Evolutionary conservation across 1,140 invertebrate genomes (phyloP), one percentile per base, ranked within the genome.

Genomic region (Limonius californicus): DNA sequence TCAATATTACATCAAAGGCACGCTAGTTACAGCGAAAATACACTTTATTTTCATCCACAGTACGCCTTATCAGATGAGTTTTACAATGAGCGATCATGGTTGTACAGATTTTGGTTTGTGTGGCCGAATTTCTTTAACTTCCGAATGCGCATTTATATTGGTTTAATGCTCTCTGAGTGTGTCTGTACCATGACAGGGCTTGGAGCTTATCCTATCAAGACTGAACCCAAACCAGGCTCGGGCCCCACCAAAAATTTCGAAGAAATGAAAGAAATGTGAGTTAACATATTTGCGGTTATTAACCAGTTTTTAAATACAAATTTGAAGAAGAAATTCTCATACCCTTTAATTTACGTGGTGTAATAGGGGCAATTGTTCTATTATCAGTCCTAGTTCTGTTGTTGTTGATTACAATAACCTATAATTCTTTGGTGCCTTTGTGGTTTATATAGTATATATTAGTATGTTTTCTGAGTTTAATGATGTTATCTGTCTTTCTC

Each of bases 171-270:
- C 14, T 90, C 94, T 0, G 95, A 98, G 77, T 92, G 90, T 75
- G 89, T 92, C n/a, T 97, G 94, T 73, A 92, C 92, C 14, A 88
- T 90, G 74, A 87, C 90, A 15, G 94, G 93, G 0, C 79, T 98
- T 2, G 96, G 96, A 7, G 91, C 90, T 2, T 98, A 98, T 79
- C 96, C 95, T 0, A 80, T 79, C 0, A 77, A 79, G 12, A 83
- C 85, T 0, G 81, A 86, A 56, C 83, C 91, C 12, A 83, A 83
- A 67, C 82, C 90, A 65, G 95, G 95, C 3, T 78, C 86, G 67
- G 95, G 95, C 9, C 95, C 95, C 0, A 87, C 87, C 19, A 78
- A 81, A 55, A 79, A 80, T 4, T 84, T 84, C 64, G 68, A 78
- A 61, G 78, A 81, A 62, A 68, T 85, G n/a, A 82, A 81, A 67